A percentile compares a stretch with the other conserved stretches of the same genome.
Evolutionary conservation across 2,113 vertebrate species (phyloP).

Genomic region (Aramus guarauna): DNA sequence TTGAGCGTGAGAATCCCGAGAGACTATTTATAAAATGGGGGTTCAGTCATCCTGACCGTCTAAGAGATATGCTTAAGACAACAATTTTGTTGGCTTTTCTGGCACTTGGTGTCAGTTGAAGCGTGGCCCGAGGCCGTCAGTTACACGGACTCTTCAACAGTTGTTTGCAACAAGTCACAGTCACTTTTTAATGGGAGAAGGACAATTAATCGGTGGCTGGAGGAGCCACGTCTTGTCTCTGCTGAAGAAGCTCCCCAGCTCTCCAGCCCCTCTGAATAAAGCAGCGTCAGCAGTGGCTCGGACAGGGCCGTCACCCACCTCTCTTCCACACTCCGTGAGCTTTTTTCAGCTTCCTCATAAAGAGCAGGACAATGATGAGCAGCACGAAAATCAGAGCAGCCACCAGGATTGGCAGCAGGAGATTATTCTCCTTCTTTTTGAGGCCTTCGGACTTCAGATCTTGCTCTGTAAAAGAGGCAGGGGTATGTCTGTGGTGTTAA

Average conservation of each 20-base stretch:
- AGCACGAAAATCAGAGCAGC: constrained; percentile 79
- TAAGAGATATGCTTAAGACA: not conserved
- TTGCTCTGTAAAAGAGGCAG: not conserved
- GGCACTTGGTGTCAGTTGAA: not conserved
- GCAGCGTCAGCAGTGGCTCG: fast-evolving
- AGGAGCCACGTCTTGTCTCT: not conserved
- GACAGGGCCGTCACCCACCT: constrained; percentile 69
- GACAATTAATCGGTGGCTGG: not conserved
- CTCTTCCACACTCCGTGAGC: constrained; percentile 85
- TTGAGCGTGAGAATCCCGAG: not conserved
- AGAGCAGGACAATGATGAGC: constrained; percentile 83
- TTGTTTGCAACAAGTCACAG: not conserved
- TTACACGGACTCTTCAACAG: not conserved
- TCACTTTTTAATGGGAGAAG: not conserved
- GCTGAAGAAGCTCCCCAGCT: not conserved
- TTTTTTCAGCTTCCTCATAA: constrained; percentile 82
- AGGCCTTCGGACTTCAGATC: not conserved
- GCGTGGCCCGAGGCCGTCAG: fast-evolving
- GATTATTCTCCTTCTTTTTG: not conserved
- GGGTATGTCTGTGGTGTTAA: not conserved
- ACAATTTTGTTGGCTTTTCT: not conserved
- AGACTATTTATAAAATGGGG: not conserved
- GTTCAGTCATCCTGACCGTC: not conserved
- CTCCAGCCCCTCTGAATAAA: not conserved
- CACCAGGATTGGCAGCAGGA: constrained; percentile 81